Percentiles rank a stretch among this genome's conserved stretches.
Evolutionary conservation across 2,888 invertebrate genomes (phyloP).

Genomic region (Colostygia pectinataria): DNA sequence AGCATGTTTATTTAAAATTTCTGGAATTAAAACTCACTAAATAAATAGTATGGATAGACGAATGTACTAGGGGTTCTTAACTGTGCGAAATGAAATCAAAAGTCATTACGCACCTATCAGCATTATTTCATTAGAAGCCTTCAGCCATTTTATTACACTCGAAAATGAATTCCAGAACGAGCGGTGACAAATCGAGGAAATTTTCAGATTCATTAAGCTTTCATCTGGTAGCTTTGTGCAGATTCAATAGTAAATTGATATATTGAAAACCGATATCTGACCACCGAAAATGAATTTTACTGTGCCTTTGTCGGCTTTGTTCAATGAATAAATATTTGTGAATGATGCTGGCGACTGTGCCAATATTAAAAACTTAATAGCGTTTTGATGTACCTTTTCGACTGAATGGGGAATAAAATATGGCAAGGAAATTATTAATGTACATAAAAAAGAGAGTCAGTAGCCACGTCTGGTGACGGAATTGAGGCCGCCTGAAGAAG

Average conservation of each 20-base stretch:
- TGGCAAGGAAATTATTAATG: too few species aligned
- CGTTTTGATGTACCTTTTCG: too few species aligned
- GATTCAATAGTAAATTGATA: slow-evolving; percentile 39
- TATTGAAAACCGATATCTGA: slow-evolving; percentile 30
- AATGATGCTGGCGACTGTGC: neutral
- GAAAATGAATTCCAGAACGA: slow-evolving; percentile 33
- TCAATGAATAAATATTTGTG: slow-evolving; percentile 2
- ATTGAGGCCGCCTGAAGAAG: too few species aligned
- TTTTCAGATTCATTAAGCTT: slow-evolving; percentile 50
- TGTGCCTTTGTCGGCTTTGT: slow-evolving; percentile 13
- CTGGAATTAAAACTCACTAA: too few species aligned
- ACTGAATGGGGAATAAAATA: too few species aligned
- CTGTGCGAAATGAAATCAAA: neutral
- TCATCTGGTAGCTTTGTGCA: slow-evolving; percentile 44
- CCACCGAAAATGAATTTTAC: slow-evolving; percentile 10
- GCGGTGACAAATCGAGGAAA: slow-evolving; percentile 49
- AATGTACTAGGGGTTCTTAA: too few species aligned
- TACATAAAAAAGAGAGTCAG: too few species aligned
- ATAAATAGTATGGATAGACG: too few species aligned
- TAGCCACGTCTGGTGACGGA: too few species aligned
- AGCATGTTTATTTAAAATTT: too few species aligned
- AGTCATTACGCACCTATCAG: neutral
- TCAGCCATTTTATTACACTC: slow-evolving; percentile 5
- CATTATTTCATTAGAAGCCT: slow-evolving; percentile 5
- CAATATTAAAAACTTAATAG: neutral